phyloP scores from a whole-genome alignment of 2,888 invertebrate genomes.

The Drepana falcataria region DNA sequence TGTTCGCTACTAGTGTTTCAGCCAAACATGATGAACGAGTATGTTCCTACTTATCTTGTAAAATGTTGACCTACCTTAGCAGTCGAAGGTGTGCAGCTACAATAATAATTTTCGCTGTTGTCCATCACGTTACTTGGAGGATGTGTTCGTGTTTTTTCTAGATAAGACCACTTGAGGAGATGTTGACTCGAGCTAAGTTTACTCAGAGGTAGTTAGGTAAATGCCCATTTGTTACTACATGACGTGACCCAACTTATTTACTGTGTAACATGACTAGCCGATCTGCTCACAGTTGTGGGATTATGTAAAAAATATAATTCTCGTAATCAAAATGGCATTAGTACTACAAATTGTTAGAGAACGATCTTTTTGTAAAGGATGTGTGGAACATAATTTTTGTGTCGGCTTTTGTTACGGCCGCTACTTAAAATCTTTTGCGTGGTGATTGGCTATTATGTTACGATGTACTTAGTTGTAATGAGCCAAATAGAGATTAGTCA shows the following conservation, averaged over 20 bases:
- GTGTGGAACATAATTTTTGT: conserved; percentile 32
- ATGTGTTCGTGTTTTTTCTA: conserved; percentile 26
- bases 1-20: conserved; percentile 6
- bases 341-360: conserved; percentile 41
- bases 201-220: conserved; percentile 32
- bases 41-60: no score
- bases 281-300: conserved; percentile 33
- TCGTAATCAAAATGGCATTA: conserved; percentile 71
- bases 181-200: conserved; percentile 28
- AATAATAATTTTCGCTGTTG: not conserved
- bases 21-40: no score
- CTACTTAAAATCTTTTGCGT: conserved; percentile 22
- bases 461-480: conserved; percentile 16
- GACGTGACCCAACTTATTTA: conserved; percentile 22
- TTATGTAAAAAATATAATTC: conserved; percentile 57
- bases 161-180: conserved; percentile 23
- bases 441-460: conserved; percentile 4
- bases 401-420: conserved; percentile 43
- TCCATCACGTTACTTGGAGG: conserved; percentile 14
- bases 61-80: not conserved
- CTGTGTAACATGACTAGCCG: conserved; percentile 43
- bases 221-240: conserved; percentile 40
- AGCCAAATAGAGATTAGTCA: conserved; percentile 10
- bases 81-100: not conserved
- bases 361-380: conserved; percentile 31